These are phyloP conservation scores for Labroides dimidiatus DNA, from an alignment of 2,797 vertebrate genomes.

Conservation along the genomic window DNA sequence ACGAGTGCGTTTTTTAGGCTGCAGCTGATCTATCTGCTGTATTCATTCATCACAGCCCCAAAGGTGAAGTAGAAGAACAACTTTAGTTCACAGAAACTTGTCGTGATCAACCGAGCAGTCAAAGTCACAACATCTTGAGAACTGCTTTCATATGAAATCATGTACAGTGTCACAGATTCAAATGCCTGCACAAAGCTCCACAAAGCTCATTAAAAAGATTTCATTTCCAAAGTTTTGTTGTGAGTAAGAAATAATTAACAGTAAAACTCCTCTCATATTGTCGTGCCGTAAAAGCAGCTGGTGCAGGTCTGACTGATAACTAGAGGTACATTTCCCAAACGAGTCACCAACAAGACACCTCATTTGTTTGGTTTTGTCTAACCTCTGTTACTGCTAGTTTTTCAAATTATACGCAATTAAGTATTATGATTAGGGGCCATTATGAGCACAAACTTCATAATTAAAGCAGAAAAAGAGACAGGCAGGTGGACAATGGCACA, in stretches of 20 bases:
- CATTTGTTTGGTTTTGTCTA: slow-evolving; percentile 10
- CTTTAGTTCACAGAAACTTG: not conserved
- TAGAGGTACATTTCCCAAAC: slow-evolving; percentile 6
- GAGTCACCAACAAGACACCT: not conserved
- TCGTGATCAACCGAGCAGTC: not conserved
- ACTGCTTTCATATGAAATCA: slow-evolving; percentile 4
- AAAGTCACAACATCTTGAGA: too few species aligned
- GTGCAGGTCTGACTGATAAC: slow-evolving; percentile 12
- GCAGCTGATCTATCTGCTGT: slow-evolving; percentile 4
- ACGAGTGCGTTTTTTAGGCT: not conserved
- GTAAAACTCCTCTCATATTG: not conserved
- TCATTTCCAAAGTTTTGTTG: slow-evolving; percentile 6
- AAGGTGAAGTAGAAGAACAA: not conserved
- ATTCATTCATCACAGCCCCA: slow-evolving; percentile 1
- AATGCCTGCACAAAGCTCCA: not conserved
- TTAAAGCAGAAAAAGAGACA: not conserved
- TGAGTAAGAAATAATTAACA: slow-evolving; percentile 19
- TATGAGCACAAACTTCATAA: slow-evolving; percentile 6
- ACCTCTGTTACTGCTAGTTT: slow-evolving; percentile 14
- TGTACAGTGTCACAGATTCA: not conserved
- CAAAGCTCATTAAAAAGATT: slow-evolving; percentile 16
- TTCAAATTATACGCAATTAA: slow-evolving; percentile 32
- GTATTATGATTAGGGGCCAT: slow-evolving; percentile 8
- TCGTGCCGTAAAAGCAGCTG: slow-evolving; percentile 7
- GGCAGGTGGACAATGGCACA: not conserved